Percentiles rank a stretch among this genome's conserved stretches.
Conservation (phyloP, 2,797 vertebrate species). For the Hydrocynus forskahlii region DNA sequence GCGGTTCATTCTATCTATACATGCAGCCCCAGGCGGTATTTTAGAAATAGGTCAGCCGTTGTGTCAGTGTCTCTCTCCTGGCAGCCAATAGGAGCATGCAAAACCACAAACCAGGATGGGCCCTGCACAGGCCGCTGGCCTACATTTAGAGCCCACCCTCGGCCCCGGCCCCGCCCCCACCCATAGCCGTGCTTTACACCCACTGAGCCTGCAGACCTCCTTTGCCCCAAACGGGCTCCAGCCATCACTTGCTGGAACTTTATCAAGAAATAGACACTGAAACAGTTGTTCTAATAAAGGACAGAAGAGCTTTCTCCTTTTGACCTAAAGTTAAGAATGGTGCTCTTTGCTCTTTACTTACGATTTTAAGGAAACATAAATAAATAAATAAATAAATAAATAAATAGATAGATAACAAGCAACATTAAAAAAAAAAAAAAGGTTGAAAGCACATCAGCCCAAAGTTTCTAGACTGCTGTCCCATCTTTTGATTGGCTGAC, state of each 20-base stretch:
- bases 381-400: too few relatives aligned
- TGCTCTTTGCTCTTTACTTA: not conserved
- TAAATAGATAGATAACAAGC: too few relatives aligned
- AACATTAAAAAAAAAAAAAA: too few relatives aligned
- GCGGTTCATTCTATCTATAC: conserved; percentile 83
- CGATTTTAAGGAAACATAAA: not conserved
- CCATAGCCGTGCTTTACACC: conserved; percentile 5
- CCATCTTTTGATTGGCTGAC: too few relatives aligned
- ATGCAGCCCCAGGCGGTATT: conserved; percentile 76
- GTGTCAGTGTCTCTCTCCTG: conserved; percentile 80
- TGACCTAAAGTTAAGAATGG: not conserved
- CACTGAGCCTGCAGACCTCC: conserved; percentile 37
- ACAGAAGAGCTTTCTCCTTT: not conserved
- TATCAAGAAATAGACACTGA: not conserved
- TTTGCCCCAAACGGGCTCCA: not conserved
- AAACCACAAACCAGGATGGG: conserved; percentile 79
- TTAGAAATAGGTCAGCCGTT: conserved; percentile 86
- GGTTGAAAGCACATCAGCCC: too few relatives aligned
- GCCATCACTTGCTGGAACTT: not conserved
- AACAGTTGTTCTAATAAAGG: not conserved
- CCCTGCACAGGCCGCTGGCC: conserved; percentile 81
- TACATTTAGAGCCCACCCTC: conserved; percentile 76
- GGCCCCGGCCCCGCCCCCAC: conserved; percentile 10
- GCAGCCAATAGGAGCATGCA: conserved; percentile 80
- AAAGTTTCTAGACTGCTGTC: too few relatives aligned